Conservation (phyloP, 2,113 vertebrate genomes). For the Datnioides undecimradiatus region DNA sequence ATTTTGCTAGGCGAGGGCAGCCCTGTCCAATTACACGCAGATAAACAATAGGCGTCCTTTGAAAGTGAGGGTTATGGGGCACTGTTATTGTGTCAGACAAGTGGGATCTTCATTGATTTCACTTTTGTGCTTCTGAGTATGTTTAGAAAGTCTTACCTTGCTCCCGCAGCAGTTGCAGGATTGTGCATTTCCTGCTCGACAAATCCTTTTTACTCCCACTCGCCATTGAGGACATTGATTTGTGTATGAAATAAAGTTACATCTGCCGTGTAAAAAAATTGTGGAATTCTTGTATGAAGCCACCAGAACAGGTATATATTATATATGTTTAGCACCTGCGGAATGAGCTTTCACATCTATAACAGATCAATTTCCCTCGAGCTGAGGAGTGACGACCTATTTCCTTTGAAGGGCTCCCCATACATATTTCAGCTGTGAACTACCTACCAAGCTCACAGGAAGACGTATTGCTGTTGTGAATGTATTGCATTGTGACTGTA, state of each 20-base stretch:
- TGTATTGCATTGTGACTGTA: conserved; percentile 30
- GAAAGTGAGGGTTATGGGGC: conserved; percentile 34
- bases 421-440: conserved; percentile 65
- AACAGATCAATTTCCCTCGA: conserved; percentile 68
- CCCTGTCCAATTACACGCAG: conserved; percentile 39
- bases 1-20: conserved; percentile 17
- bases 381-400: conserved; percentile 58
- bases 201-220: conserved; percentile 65
- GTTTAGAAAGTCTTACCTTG: conserved; percentile 50
- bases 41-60: conserved; percentile 29
- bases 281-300: conserved; percentile 37
- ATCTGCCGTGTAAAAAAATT: conserved; percentile 31
- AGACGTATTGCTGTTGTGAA: conserved; percentile 29
- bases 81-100: conserved; percentile 13
- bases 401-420: conserved; percentile 60
- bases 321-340: conserved; percentile 52
- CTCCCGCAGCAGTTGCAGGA: conserved; percentile 31
- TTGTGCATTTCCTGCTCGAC: conserved; percentile 47
- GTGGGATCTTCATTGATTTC: conserved; percentile 59
- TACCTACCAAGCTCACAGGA: conserved; percentile 25
- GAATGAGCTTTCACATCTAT: conserved; percentile 60
- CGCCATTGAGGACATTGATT: conserved; percentile 53
- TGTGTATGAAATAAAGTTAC: conserved; percentile 64
- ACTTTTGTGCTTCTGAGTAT: conserved; percentile 26
- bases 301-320: conserved; percentile 39